Evolutionary conservation across 2,888 invertebrate species (phyloP).

Genomic region (Yponomeuta sedellus): DNA sequence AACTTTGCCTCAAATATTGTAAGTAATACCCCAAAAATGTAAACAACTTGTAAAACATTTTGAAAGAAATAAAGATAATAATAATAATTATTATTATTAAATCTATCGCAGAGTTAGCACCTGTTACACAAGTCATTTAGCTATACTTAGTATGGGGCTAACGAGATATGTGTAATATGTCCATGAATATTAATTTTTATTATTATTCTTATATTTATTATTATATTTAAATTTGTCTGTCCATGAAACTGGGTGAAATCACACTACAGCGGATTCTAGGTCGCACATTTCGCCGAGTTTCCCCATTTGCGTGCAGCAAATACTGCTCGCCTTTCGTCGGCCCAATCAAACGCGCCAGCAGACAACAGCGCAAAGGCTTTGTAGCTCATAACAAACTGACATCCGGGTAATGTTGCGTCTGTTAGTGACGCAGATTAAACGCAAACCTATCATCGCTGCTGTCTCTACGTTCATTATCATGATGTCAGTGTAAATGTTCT

Average conservation of each 20-base stretch:
- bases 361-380: conserved; percentile 45
- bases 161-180: no score
- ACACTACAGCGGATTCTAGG: neutral
- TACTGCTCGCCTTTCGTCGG: conserved; percentile 24
- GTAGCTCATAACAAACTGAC: conserved; percentile 51
- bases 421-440: conserved; percentile 1
- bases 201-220: no score
- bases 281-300: neutral
- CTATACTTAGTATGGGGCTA: no score
- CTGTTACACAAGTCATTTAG: no score
- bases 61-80: no score
- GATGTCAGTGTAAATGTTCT: neutral
- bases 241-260: neutral
- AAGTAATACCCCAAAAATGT: no score
- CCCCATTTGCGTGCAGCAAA: conserved; percentile 7
- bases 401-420: conserved; percentile 31
- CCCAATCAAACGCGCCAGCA: conserved; percentile 51
- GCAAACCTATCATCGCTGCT: neutral
- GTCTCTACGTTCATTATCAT: neutral
- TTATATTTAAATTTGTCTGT: neutral
- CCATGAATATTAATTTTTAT: no score
- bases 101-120: no score
- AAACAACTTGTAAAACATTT: no score
- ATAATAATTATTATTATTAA: no score
- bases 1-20: no score